Evolutionary conservation across 2,888 invertebrate species (phyloP).

Genomic region (Chromoteleia sp.): DNA sequence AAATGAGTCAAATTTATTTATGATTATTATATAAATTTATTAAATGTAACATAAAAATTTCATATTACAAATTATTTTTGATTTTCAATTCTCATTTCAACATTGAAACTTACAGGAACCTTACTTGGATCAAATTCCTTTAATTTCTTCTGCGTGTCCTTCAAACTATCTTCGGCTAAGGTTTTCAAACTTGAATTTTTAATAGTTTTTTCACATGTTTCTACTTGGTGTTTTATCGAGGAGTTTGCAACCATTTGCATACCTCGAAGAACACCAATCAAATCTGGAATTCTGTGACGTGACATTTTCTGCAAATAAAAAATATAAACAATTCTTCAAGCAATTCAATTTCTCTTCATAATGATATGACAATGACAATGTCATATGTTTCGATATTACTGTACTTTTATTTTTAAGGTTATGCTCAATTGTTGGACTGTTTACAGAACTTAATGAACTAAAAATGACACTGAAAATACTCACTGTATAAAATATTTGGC

Average conservation of each 20-base stretch:
- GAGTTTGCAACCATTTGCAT: slow-evolving; percentile 89
- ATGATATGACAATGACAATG: too few species aligned
- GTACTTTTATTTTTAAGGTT: slow-evolving; percentile 1
- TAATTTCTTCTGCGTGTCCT: slow-evolving; percentile 74
- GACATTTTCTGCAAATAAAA: slow-evolving; percentile 75
- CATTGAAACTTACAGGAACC: slow-evolving; percentile 81
- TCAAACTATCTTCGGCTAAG: slow-evolving; percentile 79
- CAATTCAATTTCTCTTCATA: too few species aligned
- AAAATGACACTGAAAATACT: slow-evolving; percentile 9
- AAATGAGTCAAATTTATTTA: too few species aligned
- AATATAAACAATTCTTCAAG: neutral
- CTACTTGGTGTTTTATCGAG: slow-evolving; percentile 88
- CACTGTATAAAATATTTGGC: neutral
- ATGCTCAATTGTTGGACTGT: neutral
- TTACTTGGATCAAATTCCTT: slow-evolving; percentile 81
- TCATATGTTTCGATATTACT: too few species aligned
- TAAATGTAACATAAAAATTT: slow-evolving; percentile 70
- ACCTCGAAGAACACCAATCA: slow-evolving; percentile 89
- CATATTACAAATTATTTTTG: too few species aligned
- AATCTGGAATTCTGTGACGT: slow-evolving; percentile 85
- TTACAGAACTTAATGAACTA: neutral
- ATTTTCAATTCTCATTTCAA: slow-evolving; percentile 19
- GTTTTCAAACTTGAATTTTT: slow-evolving; percentile 89
- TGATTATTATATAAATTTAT: too few species aligned
- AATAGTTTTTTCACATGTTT: slow-evolving; percentile 87